Evolutionary conservation across 2,113 vertebrate genomes (phyloP).

Genomic region (Ondatra zibethicus): DNA sequence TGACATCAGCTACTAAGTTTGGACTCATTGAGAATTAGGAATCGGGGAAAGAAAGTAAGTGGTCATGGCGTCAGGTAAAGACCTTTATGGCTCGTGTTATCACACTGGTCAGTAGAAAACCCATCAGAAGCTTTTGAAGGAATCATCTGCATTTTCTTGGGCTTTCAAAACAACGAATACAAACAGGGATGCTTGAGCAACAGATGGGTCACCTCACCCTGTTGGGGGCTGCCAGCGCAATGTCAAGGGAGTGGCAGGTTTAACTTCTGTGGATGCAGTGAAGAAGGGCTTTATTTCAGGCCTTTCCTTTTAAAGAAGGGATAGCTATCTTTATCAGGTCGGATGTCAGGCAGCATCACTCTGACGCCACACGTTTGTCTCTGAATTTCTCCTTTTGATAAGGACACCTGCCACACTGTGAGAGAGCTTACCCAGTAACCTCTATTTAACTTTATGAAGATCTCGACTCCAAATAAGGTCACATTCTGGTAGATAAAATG

Average conservation of each 20-base stretch:
- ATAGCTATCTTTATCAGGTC: background rate
- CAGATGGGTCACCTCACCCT: background rate
- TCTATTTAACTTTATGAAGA: background rate
- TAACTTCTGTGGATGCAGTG: fast-evolving
- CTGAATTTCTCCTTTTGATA: background rate
- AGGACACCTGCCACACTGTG: background rate
- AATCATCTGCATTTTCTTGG: background rate
- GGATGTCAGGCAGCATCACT: background rate
- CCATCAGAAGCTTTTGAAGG: background rate
- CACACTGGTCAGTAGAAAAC: background rate
- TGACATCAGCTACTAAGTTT: background rate
- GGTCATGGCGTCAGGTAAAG: background rate
- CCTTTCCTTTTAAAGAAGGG: background rate
- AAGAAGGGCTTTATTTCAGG: background rate
- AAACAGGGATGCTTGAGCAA: background rate
- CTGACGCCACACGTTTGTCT: background rate
- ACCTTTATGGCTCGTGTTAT: background rate
- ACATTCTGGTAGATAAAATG: background rate
- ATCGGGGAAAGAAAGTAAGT: background rate
- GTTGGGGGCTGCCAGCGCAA: background rate
- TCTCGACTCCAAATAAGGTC: background rate
- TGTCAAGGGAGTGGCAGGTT: background rate
- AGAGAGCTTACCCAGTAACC: background rate
- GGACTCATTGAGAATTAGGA: background rate
- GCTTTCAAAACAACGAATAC: background rate